Evolutionary conservation across 1,140 invertebrate species (phyloP), one percentile per base, ranked within the genome.

Genomic region (Dinoponera quadriceps): DNA sequence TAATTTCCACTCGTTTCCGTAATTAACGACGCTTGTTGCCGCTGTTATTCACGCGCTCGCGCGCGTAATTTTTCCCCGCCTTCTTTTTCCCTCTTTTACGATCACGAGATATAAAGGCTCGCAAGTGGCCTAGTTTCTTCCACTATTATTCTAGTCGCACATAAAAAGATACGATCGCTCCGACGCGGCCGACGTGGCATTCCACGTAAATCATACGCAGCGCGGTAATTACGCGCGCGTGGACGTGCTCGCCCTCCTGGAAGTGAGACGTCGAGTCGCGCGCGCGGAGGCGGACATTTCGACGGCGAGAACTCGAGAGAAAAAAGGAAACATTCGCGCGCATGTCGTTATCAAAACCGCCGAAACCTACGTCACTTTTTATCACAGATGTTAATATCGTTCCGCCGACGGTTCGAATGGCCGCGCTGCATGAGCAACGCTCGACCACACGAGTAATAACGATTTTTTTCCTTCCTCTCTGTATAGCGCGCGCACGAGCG

Each of bases 141-240:
- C n/a, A 38, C 65, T 77, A 66, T 77, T 77, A 77, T 77, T 54
- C 60, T 66, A 55, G 48, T 44, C 29, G 29, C n/a, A 75, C 25
- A 51, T 66, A 77, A 54, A 65, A 77, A 66, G 49, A 77, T 77
- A 77, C 18, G n/a, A 77, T 77, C 62, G 25, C 14, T 14, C 2
- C 14, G 38, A 44, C 38, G 38, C 11, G 27, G 33, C 13, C 20
- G 60, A 77, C 48, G 27, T 77, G 44, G 62, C 11, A 54, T 54
- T 77, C 16, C 18, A 65, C 29, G 16, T 77, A 66, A 77, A 77
- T 77, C 60, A n/a, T 63, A 51, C 22, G 13, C 18, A 49, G 38
- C n/a, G n/a, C 1, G 29, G 13, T 25, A 63, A 49, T 74, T 74
- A 74, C 14, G 11, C 13, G 48, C 27, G 14, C 44, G n/a, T 62